phyloP scores from a whole-genome alignment of 2,888 invertebrate species.

The Drosophila subsilvestris region DNA sequence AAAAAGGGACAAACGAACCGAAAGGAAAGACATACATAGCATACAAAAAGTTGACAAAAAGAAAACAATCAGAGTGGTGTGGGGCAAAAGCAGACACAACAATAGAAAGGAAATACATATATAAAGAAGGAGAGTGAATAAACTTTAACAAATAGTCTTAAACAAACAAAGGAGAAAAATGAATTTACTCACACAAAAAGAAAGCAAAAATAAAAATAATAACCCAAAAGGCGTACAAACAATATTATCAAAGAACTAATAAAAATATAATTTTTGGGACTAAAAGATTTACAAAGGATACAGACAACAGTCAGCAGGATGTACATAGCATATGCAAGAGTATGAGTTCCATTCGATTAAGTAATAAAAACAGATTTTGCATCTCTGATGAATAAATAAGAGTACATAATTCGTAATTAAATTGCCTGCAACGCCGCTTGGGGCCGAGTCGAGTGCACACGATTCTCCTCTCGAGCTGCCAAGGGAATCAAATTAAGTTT shows the following conservation, averaged over 20 bases:
- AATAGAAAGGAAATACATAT: conserved; percentile 16
- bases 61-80: conserved; percentile 7
- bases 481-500: conserved; percentile 22
- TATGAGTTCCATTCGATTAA: conserved; percentile 19
- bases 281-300: conserved; percentile 4
- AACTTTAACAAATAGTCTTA: conserved; percentile 61
- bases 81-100: background rate
- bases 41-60: conserved; percentile 1
- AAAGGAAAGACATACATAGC: conserved; percentile 7
- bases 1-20: background rate
- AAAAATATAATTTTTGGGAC: conserved; percentile 13
- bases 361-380: conserved; percentile 33
- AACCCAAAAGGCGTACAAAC: conserved; percentile 4
- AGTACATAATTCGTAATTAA: conserved; percentile 30
- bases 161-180: conserved; percentile 58
- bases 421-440: conserved; percentile 16
- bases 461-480: background rate
- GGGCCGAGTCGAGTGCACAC: conserved; percentile 2
- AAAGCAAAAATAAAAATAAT: conserved; percentile 27
- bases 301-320: background rate
- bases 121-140: conserved; percentile 6
- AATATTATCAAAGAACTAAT: conserved; percentile 8
- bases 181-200: conserved; percentile 33
- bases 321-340: background rate
- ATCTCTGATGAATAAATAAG: conserved; percentile 44